phyloP scores from a whole-genome alignment of 2,797 vertebrate genomes.

The Tarsius wallacei region DNA sequence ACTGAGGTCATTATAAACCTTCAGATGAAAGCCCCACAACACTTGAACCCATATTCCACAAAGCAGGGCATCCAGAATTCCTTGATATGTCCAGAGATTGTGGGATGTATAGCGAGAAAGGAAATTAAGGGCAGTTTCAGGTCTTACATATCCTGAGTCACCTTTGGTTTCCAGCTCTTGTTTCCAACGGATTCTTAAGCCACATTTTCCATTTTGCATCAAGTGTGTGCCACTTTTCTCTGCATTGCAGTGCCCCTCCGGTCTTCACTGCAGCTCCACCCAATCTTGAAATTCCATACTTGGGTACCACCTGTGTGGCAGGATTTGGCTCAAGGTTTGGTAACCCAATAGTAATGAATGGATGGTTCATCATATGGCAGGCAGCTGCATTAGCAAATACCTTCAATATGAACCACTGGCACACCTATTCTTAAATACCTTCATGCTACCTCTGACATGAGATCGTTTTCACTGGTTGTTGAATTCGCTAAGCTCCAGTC shows the following conservation, averaged over 20 bases:
- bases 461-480: background rate
- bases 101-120: background rate
- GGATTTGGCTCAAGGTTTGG: background rate
- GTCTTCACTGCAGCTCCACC: background rate
- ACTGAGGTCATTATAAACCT: background rate
- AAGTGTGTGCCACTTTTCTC: background rate
- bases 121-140: background rate
- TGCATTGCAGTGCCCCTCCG: background rate
- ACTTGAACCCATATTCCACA: background rate
- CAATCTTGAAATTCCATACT: background rate
- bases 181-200: slow-evolving; percentile 10
- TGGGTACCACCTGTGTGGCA: background rate
- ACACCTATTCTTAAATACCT: background rate
- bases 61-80: background rate
- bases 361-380: background rate
- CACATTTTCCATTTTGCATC: background rate
- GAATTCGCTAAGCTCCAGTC: background rate
- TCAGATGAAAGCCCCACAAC: background rate
- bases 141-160: background rate
- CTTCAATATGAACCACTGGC: background rate
- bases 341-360: background rate
- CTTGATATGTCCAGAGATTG: background rate
- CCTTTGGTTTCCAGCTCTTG: background rate
- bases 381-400: background rate
- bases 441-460: background rate